Percentiles rank a stretch among this genome's conserved stretches.
phyloP scores from a whole-genome alignment of 2,113 vertebrate species.

The Psittacula cyanocephala region DNA sequence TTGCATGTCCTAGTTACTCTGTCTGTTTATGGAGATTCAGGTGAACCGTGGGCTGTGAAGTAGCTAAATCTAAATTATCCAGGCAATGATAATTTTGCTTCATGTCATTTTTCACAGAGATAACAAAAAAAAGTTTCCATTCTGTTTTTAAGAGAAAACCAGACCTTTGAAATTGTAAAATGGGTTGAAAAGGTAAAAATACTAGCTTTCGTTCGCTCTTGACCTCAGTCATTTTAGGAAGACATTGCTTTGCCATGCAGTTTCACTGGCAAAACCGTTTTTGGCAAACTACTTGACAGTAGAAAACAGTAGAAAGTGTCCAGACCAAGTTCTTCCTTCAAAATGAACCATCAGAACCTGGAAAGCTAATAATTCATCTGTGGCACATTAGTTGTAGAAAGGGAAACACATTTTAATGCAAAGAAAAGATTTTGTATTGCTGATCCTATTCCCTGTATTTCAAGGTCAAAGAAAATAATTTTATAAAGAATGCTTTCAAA shows the following conservation, averaged over 20 bases:
- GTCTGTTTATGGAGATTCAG: not conserved
- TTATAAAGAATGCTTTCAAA: not conserved
- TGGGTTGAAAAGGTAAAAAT: not conserved
- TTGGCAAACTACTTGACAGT: not conserved
- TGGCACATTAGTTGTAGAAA: not conserved
- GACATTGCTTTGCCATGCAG: not conserved
- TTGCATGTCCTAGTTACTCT: not conserved
- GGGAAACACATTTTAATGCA: not conserved
- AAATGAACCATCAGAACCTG: not conserved
- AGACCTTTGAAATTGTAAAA: not conserved
- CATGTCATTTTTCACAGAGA: not conserved
- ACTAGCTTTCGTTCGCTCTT: not conserved
- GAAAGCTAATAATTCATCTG: not conserved
- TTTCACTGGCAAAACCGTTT: not conserved
- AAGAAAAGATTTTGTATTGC: not conserved
- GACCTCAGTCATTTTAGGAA: not conserved
- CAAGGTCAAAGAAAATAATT: not conserved
- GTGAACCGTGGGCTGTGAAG: not conserved
- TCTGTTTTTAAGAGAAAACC: not conserved
- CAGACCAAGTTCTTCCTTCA: not conserved
- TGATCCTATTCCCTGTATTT: not conserved
- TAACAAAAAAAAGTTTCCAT: not conserved
- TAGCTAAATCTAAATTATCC: not conserved
- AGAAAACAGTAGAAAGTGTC: not conserved
- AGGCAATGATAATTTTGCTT: not conserved